These are phyloP conservation scores for Toxotes lorentzi DNA, from an alignment of 2,797 vertebrate genomes.

Conservation along the genomic window DNA sequence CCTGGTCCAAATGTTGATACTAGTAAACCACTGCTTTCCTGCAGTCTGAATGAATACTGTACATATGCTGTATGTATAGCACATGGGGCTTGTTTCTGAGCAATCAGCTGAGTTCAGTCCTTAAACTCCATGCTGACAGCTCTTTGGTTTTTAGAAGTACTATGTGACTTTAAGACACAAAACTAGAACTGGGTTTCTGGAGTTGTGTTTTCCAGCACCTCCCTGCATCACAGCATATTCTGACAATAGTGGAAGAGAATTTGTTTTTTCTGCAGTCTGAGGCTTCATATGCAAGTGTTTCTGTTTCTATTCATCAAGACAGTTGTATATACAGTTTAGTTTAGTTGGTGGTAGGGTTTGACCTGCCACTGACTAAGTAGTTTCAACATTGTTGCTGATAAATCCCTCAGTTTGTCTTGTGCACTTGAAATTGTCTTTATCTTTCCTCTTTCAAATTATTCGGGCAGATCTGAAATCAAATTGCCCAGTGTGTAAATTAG, in stretches of 20 bases:
- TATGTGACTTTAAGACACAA: background rate
- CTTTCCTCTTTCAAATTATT: background rate
- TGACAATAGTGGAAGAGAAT: background rate
- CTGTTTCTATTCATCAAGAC: background rate
- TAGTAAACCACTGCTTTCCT: background rate
- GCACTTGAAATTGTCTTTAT: background rate
- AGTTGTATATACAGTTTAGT: no score
- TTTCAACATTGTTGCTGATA: background rate
- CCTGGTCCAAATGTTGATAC: no score
- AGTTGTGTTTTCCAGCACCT: background rate
- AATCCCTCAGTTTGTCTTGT: background rate
- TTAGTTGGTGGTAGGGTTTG: no score
- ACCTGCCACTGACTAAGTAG: background rate
- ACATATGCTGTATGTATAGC: rapidly evolving
- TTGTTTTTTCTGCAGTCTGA: background rate
- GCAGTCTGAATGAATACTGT: background rate
- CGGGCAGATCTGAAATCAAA: constrained; percentile 1
- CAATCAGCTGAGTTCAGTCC: background rate
- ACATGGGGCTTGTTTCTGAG: background rate
- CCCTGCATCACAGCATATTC: background rate
- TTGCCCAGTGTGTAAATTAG: background rate
- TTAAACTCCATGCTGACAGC: background rate
- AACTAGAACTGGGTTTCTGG: background rate
- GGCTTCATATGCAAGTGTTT: background rate
- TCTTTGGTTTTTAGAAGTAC: background rate